Percentiles rank a stretch among this genome's conserved stretches.
These are phyloP conservation scores for Kryptolebias ocellatus DNA, from an alignment of 2,797 vertebrate species.

Conservation along the genomic window DNA sequence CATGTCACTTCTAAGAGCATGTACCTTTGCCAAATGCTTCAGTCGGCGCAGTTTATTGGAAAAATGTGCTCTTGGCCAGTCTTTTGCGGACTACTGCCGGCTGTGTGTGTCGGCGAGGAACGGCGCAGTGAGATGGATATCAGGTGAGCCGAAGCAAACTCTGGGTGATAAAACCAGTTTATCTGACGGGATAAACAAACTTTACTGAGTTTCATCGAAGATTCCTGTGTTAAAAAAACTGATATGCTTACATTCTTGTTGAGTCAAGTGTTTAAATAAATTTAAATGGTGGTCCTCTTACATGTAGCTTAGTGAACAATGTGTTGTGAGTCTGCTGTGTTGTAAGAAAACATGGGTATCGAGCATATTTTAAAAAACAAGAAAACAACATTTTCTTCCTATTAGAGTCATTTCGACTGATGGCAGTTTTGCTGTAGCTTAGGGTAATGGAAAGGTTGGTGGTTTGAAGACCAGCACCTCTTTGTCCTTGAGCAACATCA, in stretches of 20 bases:
- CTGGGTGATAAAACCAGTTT: not conserved
- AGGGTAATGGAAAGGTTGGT: not conserved
- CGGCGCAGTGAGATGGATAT: conserved; percentile 39
- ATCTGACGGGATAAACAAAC: not conserved
- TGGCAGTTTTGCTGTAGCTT: not conserved
- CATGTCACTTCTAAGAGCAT: conserved; percentile 82
- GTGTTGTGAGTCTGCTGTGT: no score
- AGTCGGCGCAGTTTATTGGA: conserved; percentile 54
- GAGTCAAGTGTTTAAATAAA: not conserved
- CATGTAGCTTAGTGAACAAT: no score
- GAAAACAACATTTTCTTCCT: no score
- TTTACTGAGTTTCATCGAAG: not conserved
- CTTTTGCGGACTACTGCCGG: conserved; percentile 48
- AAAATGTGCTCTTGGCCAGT: conserved; percentile 25
- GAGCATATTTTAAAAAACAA: not conserved
- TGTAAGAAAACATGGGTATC: not conserved
- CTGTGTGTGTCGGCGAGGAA: conserved; percentile 48
- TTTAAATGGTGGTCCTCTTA: accelerated
- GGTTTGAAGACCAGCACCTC: not conserved
- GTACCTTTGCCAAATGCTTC: conserved; percentile 67
- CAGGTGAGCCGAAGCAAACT: conserved; percentile 65
- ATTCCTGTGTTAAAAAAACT: not conserved
- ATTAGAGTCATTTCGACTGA: not conserved
- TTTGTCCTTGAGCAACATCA: conserved; percentile 1
- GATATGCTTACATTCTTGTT: accelerated